phyloP scores from a whole-genome alignment of 2,888 invertebrate species.

The Polyommatus icarus region DNA sequence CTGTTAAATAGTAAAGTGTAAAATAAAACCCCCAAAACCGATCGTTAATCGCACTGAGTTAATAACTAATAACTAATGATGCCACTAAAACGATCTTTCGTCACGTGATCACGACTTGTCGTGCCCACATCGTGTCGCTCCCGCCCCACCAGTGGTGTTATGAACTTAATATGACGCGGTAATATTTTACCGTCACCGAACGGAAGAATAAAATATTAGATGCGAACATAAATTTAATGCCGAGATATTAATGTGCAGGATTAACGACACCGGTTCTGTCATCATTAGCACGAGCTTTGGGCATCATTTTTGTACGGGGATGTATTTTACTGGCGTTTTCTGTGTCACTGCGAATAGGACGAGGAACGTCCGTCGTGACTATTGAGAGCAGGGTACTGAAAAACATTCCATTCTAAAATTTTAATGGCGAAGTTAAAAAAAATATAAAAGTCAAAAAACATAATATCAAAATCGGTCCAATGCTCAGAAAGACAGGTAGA shows the following conservation, averaged over 20 bases:
- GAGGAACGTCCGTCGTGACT: no score
- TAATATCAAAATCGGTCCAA: no score
- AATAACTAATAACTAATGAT: no score
- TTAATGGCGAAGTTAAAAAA: no score
- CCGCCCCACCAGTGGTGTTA: not conserved
- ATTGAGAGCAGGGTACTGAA: no score
- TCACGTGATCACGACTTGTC: not conserved
- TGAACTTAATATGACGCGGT: no score
- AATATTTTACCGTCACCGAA: conserved; percentile 15
- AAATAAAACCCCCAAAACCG: not conserved
- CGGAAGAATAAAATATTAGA: conserved; percentile 11
- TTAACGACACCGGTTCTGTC: not conserved
- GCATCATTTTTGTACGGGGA: not conserved
- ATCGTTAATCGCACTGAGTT: not conserved
- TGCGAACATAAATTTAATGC: conserved; percentile 14
- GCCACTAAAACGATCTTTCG: no score
- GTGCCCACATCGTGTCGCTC: not conserved
- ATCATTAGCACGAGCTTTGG: not conserved
- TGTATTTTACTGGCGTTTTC: no score
- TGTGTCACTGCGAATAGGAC: no score
- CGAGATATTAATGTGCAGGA: conserved; percentile 18
- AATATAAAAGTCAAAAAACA: no score
- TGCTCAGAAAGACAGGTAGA: no score
- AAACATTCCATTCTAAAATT: no score
- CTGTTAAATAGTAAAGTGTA: not conserved